phyloP scores from a whole-genome alignment of 1,140 invertebrate genomes.

The Trichonephila clavata region DNA sequence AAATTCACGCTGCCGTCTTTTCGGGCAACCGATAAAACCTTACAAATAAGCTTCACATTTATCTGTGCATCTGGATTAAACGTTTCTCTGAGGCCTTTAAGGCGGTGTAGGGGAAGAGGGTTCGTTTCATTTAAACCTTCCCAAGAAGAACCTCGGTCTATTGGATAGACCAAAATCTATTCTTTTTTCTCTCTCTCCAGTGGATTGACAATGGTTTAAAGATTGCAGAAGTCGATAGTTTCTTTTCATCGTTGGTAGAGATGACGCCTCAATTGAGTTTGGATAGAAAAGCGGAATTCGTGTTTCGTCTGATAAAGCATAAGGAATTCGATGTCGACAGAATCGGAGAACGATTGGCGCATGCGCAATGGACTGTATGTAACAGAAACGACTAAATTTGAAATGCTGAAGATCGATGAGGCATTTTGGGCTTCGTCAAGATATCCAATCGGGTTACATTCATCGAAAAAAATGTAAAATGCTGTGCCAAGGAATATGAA shows the following conservation, averaged over 20 bases:
- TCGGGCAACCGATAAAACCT: background rate
- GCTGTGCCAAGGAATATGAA: conserved; percentile 5
- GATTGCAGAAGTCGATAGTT: conserved; percentile 16
- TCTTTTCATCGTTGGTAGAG: background rate
- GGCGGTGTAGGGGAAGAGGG: background rate
- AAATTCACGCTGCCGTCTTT: conserved; percentile 33
- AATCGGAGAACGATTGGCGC: conserved; percentile 12
- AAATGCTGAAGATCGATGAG: conserved; percentile 51
- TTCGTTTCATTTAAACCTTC: conserved; percentile 25
- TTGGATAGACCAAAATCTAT: background rate
- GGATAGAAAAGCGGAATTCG: background rate
- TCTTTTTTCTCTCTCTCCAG: background rate
- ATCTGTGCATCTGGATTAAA: conserved; percentile 56
- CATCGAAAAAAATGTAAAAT: conserved; percentile 37
- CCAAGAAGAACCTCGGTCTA: background rate
- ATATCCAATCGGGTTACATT: conserved; percentile 60
- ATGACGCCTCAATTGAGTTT: conserved; percentile 24
- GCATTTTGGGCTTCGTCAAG: conserved; percentile 42
- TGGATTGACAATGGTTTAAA: conserved; percentile 1
- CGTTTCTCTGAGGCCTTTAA: background rate
- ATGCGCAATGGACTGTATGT: conserved; percentile 53
- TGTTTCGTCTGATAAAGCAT: conserved; percentile 15
- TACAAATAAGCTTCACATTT: conserved; percentile 32
- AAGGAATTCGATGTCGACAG: conserved; percentile 12
- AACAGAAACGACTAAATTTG: conserved; percentile 65